These are phyloP conservation scores for Drosophila ohnishii DNA, from an alignment of 1,140 invertebrate species.

Conservation along the genomic window DNA sequence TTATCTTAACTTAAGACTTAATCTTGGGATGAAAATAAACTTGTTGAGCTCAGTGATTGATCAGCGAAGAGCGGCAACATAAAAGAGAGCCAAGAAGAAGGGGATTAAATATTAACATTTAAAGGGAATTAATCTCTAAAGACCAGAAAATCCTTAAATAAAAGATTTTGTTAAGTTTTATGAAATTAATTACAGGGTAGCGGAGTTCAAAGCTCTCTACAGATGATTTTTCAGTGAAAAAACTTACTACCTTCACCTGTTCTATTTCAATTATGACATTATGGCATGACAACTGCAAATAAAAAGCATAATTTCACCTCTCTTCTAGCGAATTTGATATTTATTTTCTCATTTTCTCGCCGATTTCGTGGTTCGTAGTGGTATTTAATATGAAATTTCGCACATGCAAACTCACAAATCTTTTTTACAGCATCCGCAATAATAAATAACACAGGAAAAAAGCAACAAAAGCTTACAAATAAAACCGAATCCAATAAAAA, in stretches of 20 bases:
- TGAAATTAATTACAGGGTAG: not conserved
- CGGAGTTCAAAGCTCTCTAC: not conserved
- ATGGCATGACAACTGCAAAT: constrained; percentile 8
- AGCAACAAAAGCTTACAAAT: constrained; percentile 13
- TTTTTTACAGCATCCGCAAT: constrained; percentile 1
- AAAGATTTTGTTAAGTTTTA: not conserved
- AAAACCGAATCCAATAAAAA: constrained; percentile 19
- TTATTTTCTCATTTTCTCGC: constrained; percentile 6
- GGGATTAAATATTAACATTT: not conserved
- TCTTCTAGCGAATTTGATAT: constrained; percentile 8
- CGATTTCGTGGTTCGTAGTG: not conserved
- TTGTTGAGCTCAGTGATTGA: constrained; percentile 4
- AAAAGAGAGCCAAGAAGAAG: not conserved
- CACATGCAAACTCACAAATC: constrained; percentile 36
- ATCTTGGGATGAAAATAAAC: constrained; percentile 17
- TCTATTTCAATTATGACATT: constrained; percentile 3
- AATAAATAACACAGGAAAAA: not conserved
- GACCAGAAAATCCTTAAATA: not conserved
- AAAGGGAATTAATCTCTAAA: not conserved
- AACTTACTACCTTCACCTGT: not conserved
- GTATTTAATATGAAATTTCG: constrained; percentile 11
- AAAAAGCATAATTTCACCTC: not conserved
- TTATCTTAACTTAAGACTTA: constrained; percentile 21
- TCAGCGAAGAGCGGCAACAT: not conserved
- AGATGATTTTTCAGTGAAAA: not conserved